phyloP scores from a whole-genome alignment of 2,888 invertebrate species.

The Pogonocherus hispidulus region DNA sequence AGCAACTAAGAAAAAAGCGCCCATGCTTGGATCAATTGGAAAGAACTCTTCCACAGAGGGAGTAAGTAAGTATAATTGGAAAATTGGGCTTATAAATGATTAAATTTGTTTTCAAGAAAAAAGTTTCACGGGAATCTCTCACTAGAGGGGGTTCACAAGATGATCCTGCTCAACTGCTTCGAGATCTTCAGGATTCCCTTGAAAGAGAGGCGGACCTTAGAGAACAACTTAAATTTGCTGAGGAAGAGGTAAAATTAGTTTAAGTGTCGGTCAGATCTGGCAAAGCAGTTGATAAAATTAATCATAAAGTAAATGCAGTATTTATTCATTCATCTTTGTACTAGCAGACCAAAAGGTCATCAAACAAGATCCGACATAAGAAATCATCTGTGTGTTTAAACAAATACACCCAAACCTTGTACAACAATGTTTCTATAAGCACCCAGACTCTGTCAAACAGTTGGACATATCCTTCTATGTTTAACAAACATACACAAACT shows the following conservation, averaged over 20 bases:
- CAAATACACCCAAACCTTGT: slow-evolving; percentile 43
- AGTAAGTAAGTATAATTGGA: slow-evolving; percentile 64
- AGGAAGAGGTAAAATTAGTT: slow-evolving; percentile 83
- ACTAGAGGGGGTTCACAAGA: slow-evolving; percentile 86
- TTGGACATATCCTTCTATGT: background rate
- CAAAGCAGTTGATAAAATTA: background rate
- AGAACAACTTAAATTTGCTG: slow-evolving; percentile 92
- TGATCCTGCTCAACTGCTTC: slow-evolving; percentile 83
- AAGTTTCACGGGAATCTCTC: slow-evolving; percentile 81
- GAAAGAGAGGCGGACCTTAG: slow-evolving; percentile 94
- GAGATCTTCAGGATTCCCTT: slow-evolving; percentile 91
- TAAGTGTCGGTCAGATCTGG: background rate
- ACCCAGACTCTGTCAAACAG: slow-evolving; percentile 33
- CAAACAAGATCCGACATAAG: slow-evolving; percentile 13
- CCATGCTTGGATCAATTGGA: slow-evolving; percentile 72
- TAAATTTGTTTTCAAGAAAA: slow-evolving; percentile 66
- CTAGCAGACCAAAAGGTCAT: slow-evolving; percentile 21
- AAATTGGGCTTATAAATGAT: slow-evolving; percentile 25
- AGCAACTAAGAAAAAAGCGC: slow-evolving; percentile 72
- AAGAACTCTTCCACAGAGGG: slow-evolving; percentile 75
- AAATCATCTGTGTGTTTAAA: slow-evolving; percentile 12
- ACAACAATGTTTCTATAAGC: slow-evolving; percentile 27
- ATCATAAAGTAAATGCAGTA: background rate
- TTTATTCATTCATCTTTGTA: slow-evolving; percentile 6
- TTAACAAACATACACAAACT: slow-evolving; percentile 31